Evolutionary conservation across 2,113 vertebrate species (phyloP).

Genomic region (Grus americana): DNA sequence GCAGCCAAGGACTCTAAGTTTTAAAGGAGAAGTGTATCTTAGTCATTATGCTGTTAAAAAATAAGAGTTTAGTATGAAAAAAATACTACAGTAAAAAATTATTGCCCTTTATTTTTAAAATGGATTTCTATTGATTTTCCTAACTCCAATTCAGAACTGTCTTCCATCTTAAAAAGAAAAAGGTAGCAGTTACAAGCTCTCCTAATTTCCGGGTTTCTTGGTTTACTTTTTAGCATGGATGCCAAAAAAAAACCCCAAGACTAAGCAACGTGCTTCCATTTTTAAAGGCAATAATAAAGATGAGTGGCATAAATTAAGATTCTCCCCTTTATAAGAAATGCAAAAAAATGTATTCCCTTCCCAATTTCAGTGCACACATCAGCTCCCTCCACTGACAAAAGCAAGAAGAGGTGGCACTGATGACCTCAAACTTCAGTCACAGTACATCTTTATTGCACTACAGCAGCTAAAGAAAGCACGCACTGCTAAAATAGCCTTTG

Average conservation of each 20-base stretch:
- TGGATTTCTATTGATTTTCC: neutral
- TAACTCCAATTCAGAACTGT: neutral
- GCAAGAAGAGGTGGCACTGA: neutral
- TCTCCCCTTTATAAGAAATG: neutral
- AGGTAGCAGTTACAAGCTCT: neutral
- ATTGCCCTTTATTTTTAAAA: slow-evolving; percentile 38
- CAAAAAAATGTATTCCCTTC: neutral
- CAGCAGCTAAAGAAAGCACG: neutral
- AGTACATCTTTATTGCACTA: neutral
- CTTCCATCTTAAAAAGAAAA: neutral
- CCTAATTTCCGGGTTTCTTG: neutral
- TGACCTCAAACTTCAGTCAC: neutral
- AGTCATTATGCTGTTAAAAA: slow-evolving; percentile 9
- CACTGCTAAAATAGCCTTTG: neutral
- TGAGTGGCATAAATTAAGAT: neutral
- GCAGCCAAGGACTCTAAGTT: neutral
- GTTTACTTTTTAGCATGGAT: neutral
- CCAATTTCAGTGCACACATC: neutral
- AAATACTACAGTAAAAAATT: slow-evolving; percentile 52
- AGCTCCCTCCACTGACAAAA: neutral
- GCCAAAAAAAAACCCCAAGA: neutral
- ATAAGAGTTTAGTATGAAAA: neutral
- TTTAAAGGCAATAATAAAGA: neutral
- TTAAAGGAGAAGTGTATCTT: slow-evolving; percentile 19
- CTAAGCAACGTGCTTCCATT: neutral